Percentiles rank a stretch among this genome's conserved stretches.
These are phyloP conservation scores for Cephus rjabovi DNA, from an alignment of 2,888 invertebrate genomes.

Conservation along the genomic window DNA sequence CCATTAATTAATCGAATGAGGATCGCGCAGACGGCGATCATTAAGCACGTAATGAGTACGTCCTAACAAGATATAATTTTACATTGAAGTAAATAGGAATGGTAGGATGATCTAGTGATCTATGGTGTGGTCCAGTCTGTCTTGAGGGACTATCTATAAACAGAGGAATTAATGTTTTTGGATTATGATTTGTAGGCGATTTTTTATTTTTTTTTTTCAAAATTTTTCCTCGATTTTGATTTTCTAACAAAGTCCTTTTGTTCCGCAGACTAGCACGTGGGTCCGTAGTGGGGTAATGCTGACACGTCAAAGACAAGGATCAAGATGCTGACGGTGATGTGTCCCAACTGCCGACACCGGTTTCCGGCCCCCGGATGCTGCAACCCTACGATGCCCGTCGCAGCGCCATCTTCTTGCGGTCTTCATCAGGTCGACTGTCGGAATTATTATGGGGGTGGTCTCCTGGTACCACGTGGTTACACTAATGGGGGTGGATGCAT, in stretches of 20 bases:
- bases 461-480: slow-evolving; percentile 46
- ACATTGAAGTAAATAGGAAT: too few relatives aligned
- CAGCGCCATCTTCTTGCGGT: slow-evolving; percentile 3
- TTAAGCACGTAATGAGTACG: too few relatives aligned
- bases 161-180: too few relatives aligned
- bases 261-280: background rate
- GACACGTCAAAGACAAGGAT: slow-evolving; percentile 2
- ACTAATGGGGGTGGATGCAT: slow-evolving; percentile 47
- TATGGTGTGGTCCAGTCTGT: too few relatives aligned
- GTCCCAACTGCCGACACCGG: slow-evolving; percentile 79
- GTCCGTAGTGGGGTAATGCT: slow-evolving; percentile 24
- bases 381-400: slow-evolving; percentile 28
- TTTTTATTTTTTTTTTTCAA: too few relatives aligned
- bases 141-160: too few relatives aligned
- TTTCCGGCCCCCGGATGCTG: slow-evolving; percentile 66
- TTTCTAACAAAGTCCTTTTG: background rate
- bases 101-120: too few relatives aligned
- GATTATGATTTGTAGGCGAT: too few relatives aligned
- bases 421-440: slow-evolving; percentile 24
- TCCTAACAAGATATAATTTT: too few relatives aligned
- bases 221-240: too few relatives aligned
- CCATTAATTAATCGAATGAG: too few relatives aligned
- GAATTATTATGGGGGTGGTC: slow-evolving; percentile 38
- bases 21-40: too few relatives aligned
- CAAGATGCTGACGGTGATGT: slow-evolving; percentile 70